phyloP scores from a whole-genome alignment of 2,797 vertebrate genomes.

The Pangasius larnaudii region DNA sequence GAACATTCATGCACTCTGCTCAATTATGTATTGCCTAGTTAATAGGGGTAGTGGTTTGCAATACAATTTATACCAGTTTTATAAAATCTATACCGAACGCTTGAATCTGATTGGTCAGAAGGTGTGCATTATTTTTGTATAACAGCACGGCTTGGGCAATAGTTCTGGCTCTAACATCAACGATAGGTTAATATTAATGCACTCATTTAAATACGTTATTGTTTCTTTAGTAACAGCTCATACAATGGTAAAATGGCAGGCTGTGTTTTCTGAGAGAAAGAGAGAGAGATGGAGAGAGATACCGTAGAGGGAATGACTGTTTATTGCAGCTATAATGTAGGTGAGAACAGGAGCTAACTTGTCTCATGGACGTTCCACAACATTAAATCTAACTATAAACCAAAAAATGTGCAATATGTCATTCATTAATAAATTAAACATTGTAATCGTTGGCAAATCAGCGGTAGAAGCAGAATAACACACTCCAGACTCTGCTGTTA shows the following conservation, averaged over 20 bases:
- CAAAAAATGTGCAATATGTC: not conserved
- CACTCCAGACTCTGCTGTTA: not conserved
- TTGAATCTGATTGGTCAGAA: not conserved
- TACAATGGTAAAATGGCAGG: not conserved
- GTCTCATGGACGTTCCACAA: not conserved
- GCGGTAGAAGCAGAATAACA: not conserved
- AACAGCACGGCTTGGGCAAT: not conserved
- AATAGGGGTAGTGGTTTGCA: conserved; percentile 8
- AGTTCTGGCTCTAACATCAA: not conserved
- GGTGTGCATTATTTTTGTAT: not conserved
- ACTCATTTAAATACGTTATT: not conserved
- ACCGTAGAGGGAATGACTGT: not conserved
- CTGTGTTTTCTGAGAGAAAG: not conserved
- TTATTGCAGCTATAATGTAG: no score
- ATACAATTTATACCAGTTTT: not conserved
- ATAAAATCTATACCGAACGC: not conserved
- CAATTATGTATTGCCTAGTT: not conserved
- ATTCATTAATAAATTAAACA: not conserved
- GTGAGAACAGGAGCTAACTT: not conserved
- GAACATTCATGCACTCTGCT: conserved; percentile 1
- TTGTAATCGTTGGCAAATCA: not conserved
- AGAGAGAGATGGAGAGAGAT: no score
- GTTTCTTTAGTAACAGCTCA: not conserved
- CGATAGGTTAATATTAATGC: not conserved
- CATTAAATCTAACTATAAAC: not conserved